Evolutionary conservation across 2,797 vertebrate genomes (phyloP), one percentile per base, ranked within the genome.

Genomic region (Falco peregrinus): DNA sequence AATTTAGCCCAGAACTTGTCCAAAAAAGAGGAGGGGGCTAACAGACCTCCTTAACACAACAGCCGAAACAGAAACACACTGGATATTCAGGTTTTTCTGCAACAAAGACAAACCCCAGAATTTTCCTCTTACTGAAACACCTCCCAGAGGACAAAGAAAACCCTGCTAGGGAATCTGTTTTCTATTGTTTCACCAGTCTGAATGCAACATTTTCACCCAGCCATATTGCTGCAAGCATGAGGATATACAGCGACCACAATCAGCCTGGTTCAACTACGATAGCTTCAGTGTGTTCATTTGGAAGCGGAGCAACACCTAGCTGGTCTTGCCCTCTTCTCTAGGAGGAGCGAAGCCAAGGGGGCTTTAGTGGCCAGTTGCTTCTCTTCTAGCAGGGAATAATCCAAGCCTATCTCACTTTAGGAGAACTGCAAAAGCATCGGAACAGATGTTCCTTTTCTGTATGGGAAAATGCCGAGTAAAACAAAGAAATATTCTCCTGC

Each of bases 401-500:
- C 91, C 87, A 10, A 47, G 7, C 37, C 77, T 0, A 2, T 22
- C 48, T 14, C 48, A 10, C 50, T 45, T 51, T 13, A 13, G 35
- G 77, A 79, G 80, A 76, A 18, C 64, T 1, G 8, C 9, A 2
- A 89, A 67, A 31, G 54, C 63, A 9, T n/a, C 10, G 9, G 41
- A 87, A 94, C 97, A 97, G 96, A 97, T 97, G 97, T 97, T 97
- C 92, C 89, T 60, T 57, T 70, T 95, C 94, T 8, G 16, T 87
- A 89, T 97, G 97, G 97, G 97, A 97, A 97, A 97, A 76, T 7
- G 35, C 69, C 7, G 83, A 80, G 84, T 15, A 35, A 95, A 96
- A 97, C 97, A 97, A 97, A 97, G 97, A 85, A 97, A 97, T 95
- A 96, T 94, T 97, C 96, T 97, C 95, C 85, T 82, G 90, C 93